Evolutionary conservation across 2,797 vertebrate species (phyloP), one percentile per base, ranked within the genome.

Genomic region (Diplodus puntazzo): DNA sequence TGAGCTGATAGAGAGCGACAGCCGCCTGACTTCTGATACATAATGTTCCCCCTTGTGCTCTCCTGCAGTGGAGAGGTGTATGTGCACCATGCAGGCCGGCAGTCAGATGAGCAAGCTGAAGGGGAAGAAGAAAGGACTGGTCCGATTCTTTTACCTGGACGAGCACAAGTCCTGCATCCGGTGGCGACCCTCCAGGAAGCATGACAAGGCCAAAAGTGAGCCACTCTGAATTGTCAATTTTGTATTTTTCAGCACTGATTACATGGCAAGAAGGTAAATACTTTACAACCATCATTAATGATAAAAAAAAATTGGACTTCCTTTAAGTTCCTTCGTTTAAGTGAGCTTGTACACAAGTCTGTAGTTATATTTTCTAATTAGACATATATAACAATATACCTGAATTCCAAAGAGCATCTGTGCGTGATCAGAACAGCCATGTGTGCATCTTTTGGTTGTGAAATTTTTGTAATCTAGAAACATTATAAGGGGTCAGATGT

Each of bases 161-260:
- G 97, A 98, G 58, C 98, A 99, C 87, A 97, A 96, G 73, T 97
- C 98, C 5, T 99, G 97, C 75, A 96, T 99, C 69, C 96, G 98
- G 18, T 99, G 98, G 98, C 94, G 97, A 73, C 98, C 98, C 0
- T 99, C 98, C 0, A 95, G 97, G 53, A 99, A 99, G 91, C 97
- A 97, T 0, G 97, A 99, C 92, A 98, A 96, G 83, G 98, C 98
- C 87, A 99, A 99, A 94, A 99, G 98, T 99, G 90, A 98, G 97
- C 86, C 4, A 30, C 16, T 9, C 3, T 48, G 30, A 42, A 43
- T 5, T 64, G 43, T 43, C 11, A 45, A 34, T 12, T 39, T 42
- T 6, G 30, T 9, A n/a, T 20, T 20, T 58, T n/a, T 25, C 23
- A 69, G 30, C 7, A 6, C n/a, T 48, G 17, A 39, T n/a, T n/a